Percentiles rank a stretch among this genome's conserved stretches.
These are phyloP conservation scores for Adela reaumurella DNA, from an alignment of 2,888 invertebrate species.

Conservation along the genomic window DNA sequence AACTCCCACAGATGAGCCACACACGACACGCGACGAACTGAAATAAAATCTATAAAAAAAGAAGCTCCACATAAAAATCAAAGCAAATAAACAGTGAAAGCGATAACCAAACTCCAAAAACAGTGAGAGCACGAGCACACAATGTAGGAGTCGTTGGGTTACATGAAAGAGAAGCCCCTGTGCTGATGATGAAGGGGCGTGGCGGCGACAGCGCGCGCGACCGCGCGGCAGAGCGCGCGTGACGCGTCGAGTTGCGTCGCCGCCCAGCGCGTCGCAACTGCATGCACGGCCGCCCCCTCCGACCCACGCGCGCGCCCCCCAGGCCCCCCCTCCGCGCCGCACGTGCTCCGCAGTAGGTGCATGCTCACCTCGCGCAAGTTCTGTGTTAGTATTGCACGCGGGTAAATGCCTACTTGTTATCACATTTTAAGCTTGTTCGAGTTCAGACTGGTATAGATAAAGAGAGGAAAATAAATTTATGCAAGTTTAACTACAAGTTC, in stretches of 20 bases:
- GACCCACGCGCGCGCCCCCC: slow-evolving; percentile 54
- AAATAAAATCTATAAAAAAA: neutral
- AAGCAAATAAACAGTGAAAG: neutral
- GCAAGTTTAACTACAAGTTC: too few species aligned
- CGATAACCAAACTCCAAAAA: neutral
- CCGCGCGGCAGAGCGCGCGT: slow-evolving; percentile 70
- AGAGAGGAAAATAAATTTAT: too few species aligned
- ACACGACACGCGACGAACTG: neutral
- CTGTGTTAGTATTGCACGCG: slow-evolving; percentile 27
- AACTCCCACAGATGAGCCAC: too few species aligned
- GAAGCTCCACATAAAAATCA: neutral
- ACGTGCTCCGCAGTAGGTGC: slow-evolving; percentile 68
- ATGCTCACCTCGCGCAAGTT: slow-evolving; percentile 83
- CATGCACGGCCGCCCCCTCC: slow-evolving; percentile 60
- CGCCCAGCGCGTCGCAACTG: slow-evolving; percentile 77
- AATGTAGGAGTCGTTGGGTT: slow-evolving; percentile 15
- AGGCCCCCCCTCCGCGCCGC: slow-evolving; percentile 31
- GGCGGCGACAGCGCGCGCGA: slow-evolving; percentile 65
- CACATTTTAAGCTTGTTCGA: too few species aligned
- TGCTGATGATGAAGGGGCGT: slow-evolving; percentile 66
- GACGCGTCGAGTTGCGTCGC: slow-evolving; percentile 79
- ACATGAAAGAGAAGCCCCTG: slow-evolving; percentile 79
- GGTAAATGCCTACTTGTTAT: neutral
- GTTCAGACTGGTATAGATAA: too few species aligned
- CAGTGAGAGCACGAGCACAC: neutral